A percentile compares a stretch with the other conserved stretches of the same genome.
Conservation (phyloP, 2,797 vertebrate genomes). For the Pseudopleuronectes americanus region DNA sequence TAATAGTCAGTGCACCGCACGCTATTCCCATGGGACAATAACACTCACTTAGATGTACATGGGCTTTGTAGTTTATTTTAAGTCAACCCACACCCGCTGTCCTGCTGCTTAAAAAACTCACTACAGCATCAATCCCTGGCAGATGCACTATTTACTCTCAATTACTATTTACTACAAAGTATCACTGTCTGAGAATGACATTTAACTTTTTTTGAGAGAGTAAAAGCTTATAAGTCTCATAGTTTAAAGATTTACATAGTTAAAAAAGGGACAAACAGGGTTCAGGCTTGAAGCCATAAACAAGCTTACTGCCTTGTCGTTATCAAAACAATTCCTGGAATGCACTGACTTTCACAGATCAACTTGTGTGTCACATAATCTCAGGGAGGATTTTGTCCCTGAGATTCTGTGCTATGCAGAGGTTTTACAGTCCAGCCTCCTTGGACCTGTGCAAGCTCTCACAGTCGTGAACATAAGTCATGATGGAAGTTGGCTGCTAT, state of each 20-base stretch:
- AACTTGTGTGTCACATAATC: neutral
- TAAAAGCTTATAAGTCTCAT: no score
- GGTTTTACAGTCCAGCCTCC: conserved; percentile 1
- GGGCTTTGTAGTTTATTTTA: neutral
- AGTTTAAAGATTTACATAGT: neutral
- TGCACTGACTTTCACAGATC: neutral
- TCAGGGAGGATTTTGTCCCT: neutral
- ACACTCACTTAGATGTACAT: neutral
- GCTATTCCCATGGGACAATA: neutral
- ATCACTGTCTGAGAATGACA: neutral
- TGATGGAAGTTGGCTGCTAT: conserved; percentile 13
- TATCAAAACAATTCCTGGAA: no score
- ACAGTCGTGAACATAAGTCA: neutral
- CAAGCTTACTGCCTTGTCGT: no score
- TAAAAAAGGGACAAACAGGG: neutral
- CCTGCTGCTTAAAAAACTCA: neutral
- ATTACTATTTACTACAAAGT: neutral
- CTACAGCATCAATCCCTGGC: neutral
- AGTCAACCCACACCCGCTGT: neutral
- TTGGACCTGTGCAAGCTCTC: neutral
- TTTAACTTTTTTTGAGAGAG: neutral
- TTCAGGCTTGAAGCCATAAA: neutral
- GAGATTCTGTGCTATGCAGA: neutral
- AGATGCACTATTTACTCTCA: neutral
- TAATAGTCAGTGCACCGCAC: neutral